These are phyloP conservation scores for Galerucella nymphaeae DNA, from an alignment of 2,888 invertebrate species.

Conservation along the genomic window DNA sequence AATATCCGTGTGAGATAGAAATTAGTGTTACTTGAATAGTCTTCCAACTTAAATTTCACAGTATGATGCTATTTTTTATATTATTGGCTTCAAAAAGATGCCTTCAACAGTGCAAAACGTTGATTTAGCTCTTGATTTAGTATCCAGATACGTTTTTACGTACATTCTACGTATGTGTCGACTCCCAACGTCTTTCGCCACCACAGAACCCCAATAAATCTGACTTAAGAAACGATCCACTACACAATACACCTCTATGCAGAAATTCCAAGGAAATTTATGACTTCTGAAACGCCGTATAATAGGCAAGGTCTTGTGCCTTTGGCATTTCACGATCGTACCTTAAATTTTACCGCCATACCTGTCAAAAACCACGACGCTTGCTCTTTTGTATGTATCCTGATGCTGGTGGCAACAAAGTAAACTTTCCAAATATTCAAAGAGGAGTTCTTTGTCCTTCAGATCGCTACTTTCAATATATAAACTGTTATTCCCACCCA, in stretches of 20 bases:
- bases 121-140: constrained; percentile 4
- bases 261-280: constrained; percentile 41
- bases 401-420: constrained; percentile 26
- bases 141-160: constrained; percentile 9
- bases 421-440: constrained; percentile 36
- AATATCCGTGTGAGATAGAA: no score
- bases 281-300: constrained; percentile 36
- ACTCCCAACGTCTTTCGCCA: neutral
- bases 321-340: constrained; percentile 38
- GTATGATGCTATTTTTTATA: no score
- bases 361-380: constrained; percentile 40
- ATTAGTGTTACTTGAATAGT: neutral
- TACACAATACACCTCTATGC: constrained; percentile 43
- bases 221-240: constrained; percentile 34
- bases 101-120: neutral
- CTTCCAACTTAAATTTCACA: neutral
- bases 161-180: neutral
- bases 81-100: neutral
- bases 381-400: constrained; percentile 12
- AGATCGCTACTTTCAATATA: constrained; percentile 41
- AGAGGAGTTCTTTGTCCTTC: constrained; percentile 24
- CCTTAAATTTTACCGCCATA: constrained; percentile 40
- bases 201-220: constrained; percentile 32
- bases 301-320: constrained; percentile 38
- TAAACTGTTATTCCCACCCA: constrained; percentile 31